These are phyloP conservation scores for Tauraco hartlaubi DNA, from an alignment of 2,797 vertebrate genomes.

Conservation along the genomic window DNA sequence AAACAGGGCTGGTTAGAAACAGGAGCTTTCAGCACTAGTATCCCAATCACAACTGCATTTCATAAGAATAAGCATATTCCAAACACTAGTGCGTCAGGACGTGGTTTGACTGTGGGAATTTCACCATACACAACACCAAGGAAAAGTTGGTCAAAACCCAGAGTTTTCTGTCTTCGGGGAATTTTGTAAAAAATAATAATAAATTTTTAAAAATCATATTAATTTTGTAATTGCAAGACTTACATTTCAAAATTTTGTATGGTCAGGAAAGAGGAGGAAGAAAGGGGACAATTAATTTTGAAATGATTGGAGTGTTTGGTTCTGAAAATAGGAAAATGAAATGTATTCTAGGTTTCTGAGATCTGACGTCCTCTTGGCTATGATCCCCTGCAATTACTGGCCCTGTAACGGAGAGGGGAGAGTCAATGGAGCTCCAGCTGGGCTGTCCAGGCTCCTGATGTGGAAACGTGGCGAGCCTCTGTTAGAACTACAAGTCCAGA, in stretches of 20 bases:
- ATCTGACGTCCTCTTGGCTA: not conserved
- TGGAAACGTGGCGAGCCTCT: not conserved
- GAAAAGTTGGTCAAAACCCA: not conserved
- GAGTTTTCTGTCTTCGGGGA: not conserved
- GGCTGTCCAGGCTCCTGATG: not conserved
- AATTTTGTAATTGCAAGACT: not conserved
- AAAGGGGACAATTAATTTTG: not conserved
- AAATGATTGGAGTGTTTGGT: not conserved
- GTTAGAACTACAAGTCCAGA: not conserved
- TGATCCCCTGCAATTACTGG: fast-evolving
- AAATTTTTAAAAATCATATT: not conserved
- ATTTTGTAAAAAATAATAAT: not conserved
- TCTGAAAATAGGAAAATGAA: not conserved
- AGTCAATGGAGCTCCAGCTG: not conserved
- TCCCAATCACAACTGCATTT: not conserved
- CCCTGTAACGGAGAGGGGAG: not conserved
- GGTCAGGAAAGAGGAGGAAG: not conserved
- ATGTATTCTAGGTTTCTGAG: not conserved
- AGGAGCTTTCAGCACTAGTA: not conserved
- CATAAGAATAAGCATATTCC: not conserved
- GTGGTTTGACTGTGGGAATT: not conserved
- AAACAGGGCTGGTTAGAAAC: not conserved
- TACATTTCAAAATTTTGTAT: not conserved
- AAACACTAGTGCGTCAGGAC: not conserved
- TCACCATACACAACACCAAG: not conserved